Conservation (phyloP, 2,888 invertebrate genomes). For the Caradrina clavipalpis region DNA sequence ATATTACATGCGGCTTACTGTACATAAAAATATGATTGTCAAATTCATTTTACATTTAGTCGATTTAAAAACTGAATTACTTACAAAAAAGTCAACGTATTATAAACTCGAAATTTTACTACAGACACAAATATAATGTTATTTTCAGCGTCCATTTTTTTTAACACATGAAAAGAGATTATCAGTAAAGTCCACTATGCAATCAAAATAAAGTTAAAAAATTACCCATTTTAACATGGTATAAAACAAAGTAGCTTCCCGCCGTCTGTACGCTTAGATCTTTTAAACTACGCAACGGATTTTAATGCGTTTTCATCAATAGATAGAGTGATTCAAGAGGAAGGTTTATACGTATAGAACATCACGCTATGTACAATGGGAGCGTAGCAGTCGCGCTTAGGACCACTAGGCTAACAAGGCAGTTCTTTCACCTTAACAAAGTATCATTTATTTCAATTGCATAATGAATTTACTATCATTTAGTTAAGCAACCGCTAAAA, state of each 20-base stretch:
- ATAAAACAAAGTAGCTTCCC: constrained; percentile 5
- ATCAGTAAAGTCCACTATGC: not conserved
- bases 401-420: too few species aligned
- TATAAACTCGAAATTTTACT: not conserved
- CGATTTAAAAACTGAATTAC: constrained; percentile 15
- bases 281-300: too few species aligned
- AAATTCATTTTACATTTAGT: not conserved
- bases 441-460: not conserved
- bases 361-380: too few species aligned
- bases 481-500: not conserved
- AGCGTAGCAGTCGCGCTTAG: too few species aligned
- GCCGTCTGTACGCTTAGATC: too few species aligned
- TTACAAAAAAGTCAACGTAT: constrained; percentile 2
- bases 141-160: not conserved
- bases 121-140: not conserved
- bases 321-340: too few species aligned
- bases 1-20: not conserved
- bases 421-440: too few species aligned
- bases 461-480: not conserved
- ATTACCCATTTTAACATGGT: too few species aligned
- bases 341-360: too few species aligned
- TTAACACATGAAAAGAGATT: not conserved
- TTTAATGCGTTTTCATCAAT: too few species aligned
- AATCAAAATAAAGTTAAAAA: constrained; percentile 13
- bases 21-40: not conserved